These are phyloP conservation scores for Okamejei kenojei DNA, from an alignment of 2,797 vertebrate genomes.

Conservation along the genomic window DNA sequence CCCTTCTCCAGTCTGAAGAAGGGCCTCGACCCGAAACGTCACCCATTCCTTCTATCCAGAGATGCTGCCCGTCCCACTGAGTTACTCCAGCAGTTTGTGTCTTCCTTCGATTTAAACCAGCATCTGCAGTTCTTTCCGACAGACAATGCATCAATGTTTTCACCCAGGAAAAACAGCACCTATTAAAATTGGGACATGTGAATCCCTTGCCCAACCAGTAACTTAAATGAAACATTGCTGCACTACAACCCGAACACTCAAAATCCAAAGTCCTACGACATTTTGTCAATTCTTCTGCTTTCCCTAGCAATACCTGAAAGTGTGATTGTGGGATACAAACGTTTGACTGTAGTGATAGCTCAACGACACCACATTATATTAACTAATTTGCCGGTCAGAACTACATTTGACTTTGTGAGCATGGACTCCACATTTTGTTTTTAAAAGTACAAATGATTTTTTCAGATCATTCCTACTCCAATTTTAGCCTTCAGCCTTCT, in stretches of 20 bases:
- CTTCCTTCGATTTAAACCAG: no score
- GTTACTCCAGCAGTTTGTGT: no score
- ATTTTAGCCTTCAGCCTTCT: background rate
- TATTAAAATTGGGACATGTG: background rate
- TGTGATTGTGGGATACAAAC: background rate
- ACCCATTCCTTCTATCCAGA: no score
- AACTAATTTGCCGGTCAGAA: background rate
- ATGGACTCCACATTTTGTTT: background rate
- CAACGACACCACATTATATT: background rate
- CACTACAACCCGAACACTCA: background rate
- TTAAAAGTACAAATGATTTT: background rate
- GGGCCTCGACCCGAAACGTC: no score
- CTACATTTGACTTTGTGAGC: background rate
- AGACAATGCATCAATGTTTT: no score
- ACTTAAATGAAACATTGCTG: background rate
- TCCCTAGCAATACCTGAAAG: background rate
- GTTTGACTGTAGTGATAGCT: background rate
- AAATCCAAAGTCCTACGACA: background rate
- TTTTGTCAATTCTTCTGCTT: background rate
- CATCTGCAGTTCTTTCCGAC: background rate
- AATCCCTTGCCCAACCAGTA: background rate
- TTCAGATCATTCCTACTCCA: background rate
- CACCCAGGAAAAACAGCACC: background rate
- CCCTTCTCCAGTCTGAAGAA: no score
- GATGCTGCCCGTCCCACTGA: no score